Conservation (phyloP, 1,140 invertebrate species). For the Stegodyphus mimosarum region DNA sequence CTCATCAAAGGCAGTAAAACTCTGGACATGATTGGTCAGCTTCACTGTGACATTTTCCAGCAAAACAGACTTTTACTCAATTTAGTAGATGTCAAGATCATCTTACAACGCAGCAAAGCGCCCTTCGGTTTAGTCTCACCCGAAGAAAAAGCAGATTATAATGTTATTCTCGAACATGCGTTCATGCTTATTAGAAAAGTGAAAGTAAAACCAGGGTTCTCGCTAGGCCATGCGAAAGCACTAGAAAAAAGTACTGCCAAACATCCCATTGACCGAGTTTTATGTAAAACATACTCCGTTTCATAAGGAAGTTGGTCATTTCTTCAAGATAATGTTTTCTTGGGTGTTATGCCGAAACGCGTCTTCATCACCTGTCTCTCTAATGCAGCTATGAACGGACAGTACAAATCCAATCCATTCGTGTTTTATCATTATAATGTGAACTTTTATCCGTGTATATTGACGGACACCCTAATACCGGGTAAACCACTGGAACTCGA, state of each 20-base stretch:
- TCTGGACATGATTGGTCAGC: too few species aligned
- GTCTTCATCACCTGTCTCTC: not conserved
- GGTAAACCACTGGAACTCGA: not conserved
- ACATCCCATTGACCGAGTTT: not conserved
- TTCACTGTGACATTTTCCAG: slow-evolving; percentile 4
- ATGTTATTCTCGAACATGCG: not conserved
- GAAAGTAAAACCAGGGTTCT: slow-evolving; percentile 5
- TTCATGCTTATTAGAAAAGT: slow-evolving; percentile 5
- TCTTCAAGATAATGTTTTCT: slow-evolving; percentile 27
- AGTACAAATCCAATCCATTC: slow-evolving; percentile 2
- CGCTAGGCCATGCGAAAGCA: not conserved
- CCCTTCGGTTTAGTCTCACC: not conserved
- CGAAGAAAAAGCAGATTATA: not conserved
- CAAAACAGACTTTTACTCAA: slow-evolving; percentile 8
- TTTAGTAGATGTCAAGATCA: slow-evolving; percentile 19
- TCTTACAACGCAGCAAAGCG: not conserved
- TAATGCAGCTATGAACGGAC: not conserved
- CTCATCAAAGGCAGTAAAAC: not conserved
- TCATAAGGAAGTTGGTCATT: not conserved
- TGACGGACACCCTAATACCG: not conserved
- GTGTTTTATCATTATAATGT: slow-evolving; percentile 4
- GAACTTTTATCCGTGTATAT: not conserved
- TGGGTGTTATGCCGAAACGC: not conserved
- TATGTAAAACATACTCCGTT: slow-evolving; percentile 7
- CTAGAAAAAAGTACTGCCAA: slow-evolving; percentile 15